Evolutionary conservation across 2,113 vertebrate genomes (phyloP), one percentile per base, ranked within the genome.

Genomic region (Acanthochromis polyacanthus): DNA sequence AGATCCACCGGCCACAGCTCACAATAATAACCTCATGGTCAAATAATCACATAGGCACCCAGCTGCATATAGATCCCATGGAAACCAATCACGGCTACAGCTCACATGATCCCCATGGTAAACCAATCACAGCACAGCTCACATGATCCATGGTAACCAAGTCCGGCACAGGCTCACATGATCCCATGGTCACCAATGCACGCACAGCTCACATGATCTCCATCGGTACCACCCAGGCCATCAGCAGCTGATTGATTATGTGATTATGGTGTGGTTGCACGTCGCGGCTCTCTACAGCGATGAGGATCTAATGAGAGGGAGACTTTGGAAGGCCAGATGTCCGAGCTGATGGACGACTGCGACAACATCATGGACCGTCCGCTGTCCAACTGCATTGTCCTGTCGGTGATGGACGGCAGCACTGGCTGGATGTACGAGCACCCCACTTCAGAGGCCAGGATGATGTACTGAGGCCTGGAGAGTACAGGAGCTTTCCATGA

Each of bases 401-500:
- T 80, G 77, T 4, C 56, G 11, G 82, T 84, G 82, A 80, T 84
- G 82, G 82, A 84, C 20, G 82, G 83, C n/a, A n/a, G 10, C 82
- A 84, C 56, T 84, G 82, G 82, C 77, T 84, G 71, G n/a, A 84
- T 83, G 81, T 83, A 75, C 10, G 81, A 83, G 75, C 75, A 80
- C 82, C 78, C 32, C 56, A 73, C 52, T 85, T 78, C 78, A 81
- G 78, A 74, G 83, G 83, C n/a, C 64, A 73, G 69, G 63, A 81
- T 81, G 79, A 74, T 85, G 79, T 85, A 85, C 79, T 82, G 70
- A 86, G 60, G 79, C 83, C 83, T 11, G 75, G 83, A 66, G 83
- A 85, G 79, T 79, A 82, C 79, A 70, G 75, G 59, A 86, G 9
- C 83, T 79, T 86, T n/a, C n/a, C 71, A 75, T 12, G n/a, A 57